Percentiles rank a stretch among this genome's conserved stretches.
These are phyloP conservation scores for Lottia gigantea DNA, from an alignment of 2,888 invertebrate genomes.

Conservation along the genomic window DNA sequence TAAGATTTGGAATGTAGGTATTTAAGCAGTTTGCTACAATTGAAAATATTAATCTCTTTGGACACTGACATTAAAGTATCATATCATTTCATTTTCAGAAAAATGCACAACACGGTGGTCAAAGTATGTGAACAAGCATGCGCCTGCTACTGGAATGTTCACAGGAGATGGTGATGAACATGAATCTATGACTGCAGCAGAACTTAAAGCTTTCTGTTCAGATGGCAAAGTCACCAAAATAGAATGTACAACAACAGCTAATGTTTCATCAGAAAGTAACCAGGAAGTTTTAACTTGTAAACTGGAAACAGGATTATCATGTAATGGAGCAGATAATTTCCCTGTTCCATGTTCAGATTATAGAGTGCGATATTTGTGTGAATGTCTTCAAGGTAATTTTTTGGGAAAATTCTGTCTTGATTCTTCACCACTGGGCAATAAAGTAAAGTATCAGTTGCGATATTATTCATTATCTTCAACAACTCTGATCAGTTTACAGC, in stretches of 20 bases:
- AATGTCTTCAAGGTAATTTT: slow-evolving; percentile 67
- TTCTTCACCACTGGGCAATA: too few species aligned
- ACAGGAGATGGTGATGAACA: slow-evolving; percentile 29
- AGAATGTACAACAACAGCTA: slow-evolving; percentile 50
- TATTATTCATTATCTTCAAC: too few species aligned
- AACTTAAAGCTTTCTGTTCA: slow-evolving; percentile 38
- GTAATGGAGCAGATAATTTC: slow-evolving; percentile 66
- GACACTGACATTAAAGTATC: too few species aligned
- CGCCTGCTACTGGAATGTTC: slow-evolving; percentile 21
- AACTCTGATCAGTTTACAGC: too few species aligned
- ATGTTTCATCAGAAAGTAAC: slow-evolving; percentile 40
- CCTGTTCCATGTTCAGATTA: slow-evolving; percentile 51
- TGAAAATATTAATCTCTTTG: too few species aligned
- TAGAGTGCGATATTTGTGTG: slow-evolving; percentile 61
- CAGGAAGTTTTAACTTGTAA: slow-evolving; percentile 51
- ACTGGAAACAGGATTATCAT: slow-evolving; percentile 79
- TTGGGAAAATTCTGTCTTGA: too few species aligned
- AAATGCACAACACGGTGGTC: slow-evolving; percentile 22
- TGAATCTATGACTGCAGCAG: slow-evolving; percentile 32
- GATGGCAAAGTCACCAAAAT: slow-evolving; percentile 51
- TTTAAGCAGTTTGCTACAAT: too few species aligned
- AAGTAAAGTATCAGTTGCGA: too few species aligned
- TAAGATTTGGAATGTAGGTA: too few species aligned
- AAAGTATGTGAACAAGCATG: slow-evolving; percentile 30
- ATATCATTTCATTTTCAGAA: not conserved